These are phyloP conservation scores for Halichoeres trimaculatus DNA, from an alignment of 2,113 vertebrate genomes.

Conservation along the genomic window DNA sequence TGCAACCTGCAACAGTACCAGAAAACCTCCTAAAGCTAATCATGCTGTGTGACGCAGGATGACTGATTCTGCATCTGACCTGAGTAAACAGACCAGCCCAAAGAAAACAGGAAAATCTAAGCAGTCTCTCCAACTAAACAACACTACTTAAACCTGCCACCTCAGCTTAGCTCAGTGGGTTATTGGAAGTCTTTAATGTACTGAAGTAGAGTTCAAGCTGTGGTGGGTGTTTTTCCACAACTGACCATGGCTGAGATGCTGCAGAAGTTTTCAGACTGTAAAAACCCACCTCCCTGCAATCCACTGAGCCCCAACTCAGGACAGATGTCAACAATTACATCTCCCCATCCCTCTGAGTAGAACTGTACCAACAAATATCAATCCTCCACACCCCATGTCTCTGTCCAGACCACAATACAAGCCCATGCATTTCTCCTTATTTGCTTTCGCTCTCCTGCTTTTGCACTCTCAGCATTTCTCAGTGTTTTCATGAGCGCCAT, in stretches of 20 bases:
- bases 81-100: background rate
- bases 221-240: conserved; percentile 44
- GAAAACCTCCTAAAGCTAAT: conserved; percentile 21
- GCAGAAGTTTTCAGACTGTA: conserved; percentile 27
- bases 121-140: background rate
- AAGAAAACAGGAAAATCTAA: background rate
- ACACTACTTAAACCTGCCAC: background rate
- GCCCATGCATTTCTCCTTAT: conserved; percentile 61
- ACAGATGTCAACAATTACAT: conserved; percentile 80
- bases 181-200: conserved; percentile 11
- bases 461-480: conserved; percentile 79
- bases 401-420: conserved; percentile 74
- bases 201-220: conserved; percentile 1
- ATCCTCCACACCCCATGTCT: conserved; percentile 38
- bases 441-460: conserved; percentile 49
- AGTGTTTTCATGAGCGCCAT: conserved; percentile 62
- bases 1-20: conserved; percentile 20
- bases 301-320: conserved; percentile 51
- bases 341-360: conserved; percentile 44
- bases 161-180: background rate
- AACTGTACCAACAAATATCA: conserved; percentile 45
- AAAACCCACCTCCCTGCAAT: conserved; percentile 38
- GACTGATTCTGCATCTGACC: conserved; percentile 10
- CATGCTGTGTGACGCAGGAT: background rate
- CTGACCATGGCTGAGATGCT: conserved; percentile 39